Evolutionary conservation across 2,888 invertebrate species (phyloP).

Genomic region (Tachina grossa): DNA sequence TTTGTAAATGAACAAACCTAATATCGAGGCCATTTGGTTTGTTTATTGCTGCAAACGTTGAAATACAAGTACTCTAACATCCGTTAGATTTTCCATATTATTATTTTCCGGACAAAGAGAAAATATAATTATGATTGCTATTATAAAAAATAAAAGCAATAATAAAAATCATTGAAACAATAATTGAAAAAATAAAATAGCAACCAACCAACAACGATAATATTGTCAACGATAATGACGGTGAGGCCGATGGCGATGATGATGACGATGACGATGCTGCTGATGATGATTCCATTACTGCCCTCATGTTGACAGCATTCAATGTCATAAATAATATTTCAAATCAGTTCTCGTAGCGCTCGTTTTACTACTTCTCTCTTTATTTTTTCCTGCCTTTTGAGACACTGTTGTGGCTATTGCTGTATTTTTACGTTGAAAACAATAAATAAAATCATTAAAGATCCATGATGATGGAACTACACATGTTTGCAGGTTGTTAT

Average conservation of each 20-base stretch:
- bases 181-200: conserved; percentile 5
- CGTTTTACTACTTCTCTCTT: conserved; percentile 22
- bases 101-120: conserved; percentile 22
- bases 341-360: conserved; percentile 56
- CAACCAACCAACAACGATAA: not conserved
- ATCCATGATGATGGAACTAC: conserved; percentile 48
- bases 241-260: conserved; percentile 2
- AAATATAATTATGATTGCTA: conserved; percentile 20
- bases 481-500: conserved; percentile 10
- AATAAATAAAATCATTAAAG: conserved; percentile 62
- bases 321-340: conserved; percentile 66
- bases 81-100: conserved; percentile 16
- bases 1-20: no score
- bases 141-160: not conserved
- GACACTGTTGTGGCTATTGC: conserved; percentile 33
- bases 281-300: conserved; percentile 53
- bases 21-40: not conserved
- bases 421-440: conserved; percentile 46
- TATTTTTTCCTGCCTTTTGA: not conserved
- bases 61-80: conserved; percentile 21
- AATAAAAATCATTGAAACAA: conserved; percentile 26
- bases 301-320: conserved; percentile 65
- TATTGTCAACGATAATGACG: conserved; percentile 14
- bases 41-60: not conserved
- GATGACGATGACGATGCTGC: not conserved